Base-by-base conservation (phyloP, 2,797 vertebrate genomes). In the Chaunax sp. region DNA sequence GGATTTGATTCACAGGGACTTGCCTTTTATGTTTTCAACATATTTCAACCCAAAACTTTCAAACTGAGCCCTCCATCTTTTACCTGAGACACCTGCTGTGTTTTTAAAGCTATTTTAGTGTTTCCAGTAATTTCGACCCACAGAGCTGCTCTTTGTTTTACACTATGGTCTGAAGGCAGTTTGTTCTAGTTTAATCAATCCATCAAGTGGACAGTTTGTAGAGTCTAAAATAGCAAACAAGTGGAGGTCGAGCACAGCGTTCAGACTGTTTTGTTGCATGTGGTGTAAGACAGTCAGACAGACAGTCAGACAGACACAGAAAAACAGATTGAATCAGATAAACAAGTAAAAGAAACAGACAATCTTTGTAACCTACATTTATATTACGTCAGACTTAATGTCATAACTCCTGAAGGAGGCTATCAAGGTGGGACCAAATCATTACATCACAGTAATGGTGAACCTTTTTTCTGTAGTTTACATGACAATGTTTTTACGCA, bases 111-210 rank as follows among this genome's bases (percentile, higher is more conserved):
- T n/a, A 7, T 43, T 40, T 15, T 40, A n/a, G 20, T 63, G 44
- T 69, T 73, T 30, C 44, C 20, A 30, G 55, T 52, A 23, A 58
- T 77, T 68, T 69, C 53, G 69, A 67, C 79, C 65, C 46, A 33
- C 15, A n/a, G 12, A 76, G 60, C 57, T 66, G 64, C 56, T 47
- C 19, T 44, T 54, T 38, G 5, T 64, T 67, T 64, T 15, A 18
- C 19, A 1, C 51, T 3, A 4, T 3, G 2, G 37, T 38, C 19
- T 54, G 15, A 46, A 37, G 38, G 46, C 45, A 8, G 18, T 49
- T 45, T 2, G 60, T 20, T 35, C 69, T 54, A 40, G 13, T 61
- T 69, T 19, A 66, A 56, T 75, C 58, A 47, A 46, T 64, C 67
- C 54, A 22, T 37, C 54, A 35, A 72, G 58, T 43, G 61, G 74